Conservation (phyloP, 2,888 invertebrate genomes). For the Colletes collaris region DNA sequence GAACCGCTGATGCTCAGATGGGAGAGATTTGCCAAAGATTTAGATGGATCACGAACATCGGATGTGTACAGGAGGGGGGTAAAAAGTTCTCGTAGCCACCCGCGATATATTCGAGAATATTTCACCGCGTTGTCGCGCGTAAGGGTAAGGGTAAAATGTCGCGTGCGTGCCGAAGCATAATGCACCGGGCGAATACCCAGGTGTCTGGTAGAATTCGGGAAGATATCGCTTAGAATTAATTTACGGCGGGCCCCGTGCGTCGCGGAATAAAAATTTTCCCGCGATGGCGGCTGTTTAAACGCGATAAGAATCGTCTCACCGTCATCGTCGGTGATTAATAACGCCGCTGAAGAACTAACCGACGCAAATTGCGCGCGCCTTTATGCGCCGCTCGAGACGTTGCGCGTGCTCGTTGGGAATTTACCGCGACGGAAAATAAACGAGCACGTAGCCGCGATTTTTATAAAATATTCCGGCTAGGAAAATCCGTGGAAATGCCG, state of each 20-base stretch:
- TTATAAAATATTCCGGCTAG: no score
- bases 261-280: slow-evolving; percentile 33
- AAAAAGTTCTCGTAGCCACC: slow-evolving; percentile 41
- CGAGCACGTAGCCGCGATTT: no score
- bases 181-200: slow-evolving; percentile 42
- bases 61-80: not conserved
- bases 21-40: slow-evolving; percentile 48
- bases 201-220: slow-evolving; percentile 40
- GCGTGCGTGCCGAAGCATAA: slow-evolving; percentile 62
- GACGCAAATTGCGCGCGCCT: slow-evolving; percentile 3
- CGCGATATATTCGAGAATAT: slow-evolving; percentile 54
- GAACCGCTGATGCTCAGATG: slow-evolving; percentile 43
- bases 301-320: slow-evolving; percentile 38
- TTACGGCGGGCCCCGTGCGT: slow-evolving; percentile 16
- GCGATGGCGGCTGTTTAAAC: slow-evolving; percentile 16
- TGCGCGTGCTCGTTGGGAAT: no score
- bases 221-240: slow-evolving; percentile 58
- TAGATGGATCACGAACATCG: slow-evolving; percentile 13
- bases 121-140: slow-evolving; percentile 33
- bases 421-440: no score
- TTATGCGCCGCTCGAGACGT: no score
- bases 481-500: no score
- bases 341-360: slow-evolving; percentile 2
- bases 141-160: slow-evolving; percentile 6
- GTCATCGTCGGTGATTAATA: slow-evolving; percentile 35